These are phyloP conservation scores for Melanostoma mellinum DNA, from an alignment of 2,888 invertebrate species.

Conservation along the genomic window DNA sequence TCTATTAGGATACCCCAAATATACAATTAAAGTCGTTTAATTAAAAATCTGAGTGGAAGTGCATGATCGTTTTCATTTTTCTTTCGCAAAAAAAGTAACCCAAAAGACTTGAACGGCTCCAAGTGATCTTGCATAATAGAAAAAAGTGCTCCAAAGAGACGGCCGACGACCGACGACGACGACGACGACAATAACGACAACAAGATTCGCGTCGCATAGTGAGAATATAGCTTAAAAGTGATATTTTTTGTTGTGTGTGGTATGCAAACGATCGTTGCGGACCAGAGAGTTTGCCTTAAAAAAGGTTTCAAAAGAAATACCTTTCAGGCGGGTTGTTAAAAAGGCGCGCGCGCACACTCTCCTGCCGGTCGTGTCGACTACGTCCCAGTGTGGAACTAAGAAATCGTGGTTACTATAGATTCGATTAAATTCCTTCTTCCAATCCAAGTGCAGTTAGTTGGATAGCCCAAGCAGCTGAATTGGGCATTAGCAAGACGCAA, in stretches of 20 bases:
- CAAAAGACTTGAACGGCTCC: constrained; percentile 29
- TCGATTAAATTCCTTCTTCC: constrained; percentile 65
- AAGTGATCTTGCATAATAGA: constrained; percentile 64
- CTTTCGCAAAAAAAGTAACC: constrained; percentile 27
- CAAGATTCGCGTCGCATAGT: constrained; percentile 46
- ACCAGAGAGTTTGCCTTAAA: constrained; percentile 53
- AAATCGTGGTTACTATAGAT: constrained; percentile 65
- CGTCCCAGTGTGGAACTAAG: constrained; percentile 38
- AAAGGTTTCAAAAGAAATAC: constrained; percentile 50
- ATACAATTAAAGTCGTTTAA: constrained; percentile 47
- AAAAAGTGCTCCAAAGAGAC: constrained; percentile 44
- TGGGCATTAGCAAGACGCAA: constrained; percentile 58
- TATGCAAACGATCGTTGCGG: constrained; percentile 66
- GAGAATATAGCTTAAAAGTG: constrained; percentile 62
- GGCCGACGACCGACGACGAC: constrained; percentile 9
- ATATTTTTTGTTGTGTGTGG: constrained; percentile 38
- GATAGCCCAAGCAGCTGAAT: constrained; percentile 35
- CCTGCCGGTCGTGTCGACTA: constrained; percentile 19
- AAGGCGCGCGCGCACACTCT: constrained; percentile 59
- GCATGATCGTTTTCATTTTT: constrained; percentile 33
- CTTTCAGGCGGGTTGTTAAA: constrained; percentile 55
- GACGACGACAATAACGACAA: constrained; percentile 50
- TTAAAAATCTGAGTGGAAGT: constrained; percentile 39
- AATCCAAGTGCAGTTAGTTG: constrained; percentile 28
- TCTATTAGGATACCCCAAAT: constrained; percentile 42